A percentile compares a stretch with the other conserved stretches of the same genome.
phyloP scores from a whole-genome alignment of 2,888 invertebrate species.

The Pollenia griseotomentosa region DNA sequence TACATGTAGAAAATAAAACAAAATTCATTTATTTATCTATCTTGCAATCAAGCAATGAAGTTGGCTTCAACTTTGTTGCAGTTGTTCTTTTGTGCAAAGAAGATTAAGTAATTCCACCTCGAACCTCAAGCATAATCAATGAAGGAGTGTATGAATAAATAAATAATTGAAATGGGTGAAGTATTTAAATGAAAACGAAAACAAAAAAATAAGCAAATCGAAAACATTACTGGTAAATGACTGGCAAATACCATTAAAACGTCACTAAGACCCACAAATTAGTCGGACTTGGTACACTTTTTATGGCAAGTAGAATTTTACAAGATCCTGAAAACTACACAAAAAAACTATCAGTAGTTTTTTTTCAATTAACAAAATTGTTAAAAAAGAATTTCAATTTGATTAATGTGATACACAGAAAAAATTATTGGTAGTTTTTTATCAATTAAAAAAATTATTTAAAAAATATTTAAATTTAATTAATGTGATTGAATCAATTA shows the following conservation, averaged over 20 bases:
- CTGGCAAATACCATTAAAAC: conserved; percentile 32
- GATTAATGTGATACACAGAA: too few relatives aligned
- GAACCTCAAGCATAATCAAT: conserved; percentile 54
- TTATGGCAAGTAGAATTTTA: too few relatives aligned
- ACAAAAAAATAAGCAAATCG: background rate
- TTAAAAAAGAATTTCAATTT: too few relatives aligned
- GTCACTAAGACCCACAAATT: conserved; percentile 2
- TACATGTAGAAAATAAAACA: conserved; percentile 35
- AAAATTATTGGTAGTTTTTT: too few relatives aligned
- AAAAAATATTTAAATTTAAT: too few relatives aligned
- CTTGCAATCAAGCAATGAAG: conserved; percentile 34
- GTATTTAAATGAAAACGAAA: conserved; percentile 4
- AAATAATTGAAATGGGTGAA: background rate
- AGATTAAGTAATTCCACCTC: conserved; percentile 65
- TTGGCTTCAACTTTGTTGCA: conserved; percentile 20
- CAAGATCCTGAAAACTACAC: too few relatives aligned
- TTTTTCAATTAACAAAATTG: too few relatives aligned
- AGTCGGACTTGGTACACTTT: background rate
- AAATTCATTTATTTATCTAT: conserved; percentile 51
- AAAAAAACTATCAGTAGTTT: too few relatives aligned
- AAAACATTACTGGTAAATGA: background rate
- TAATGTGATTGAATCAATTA: too few relatives aligned
- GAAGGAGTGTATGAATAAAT: background rate
- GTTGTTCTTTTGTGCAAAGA: conserved; percentile 38
- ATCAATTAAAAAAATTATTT: too few relatives aligned